These are phyloP conservation scores for Lepidothrix coronata DNA, from an alignment of 2,113 vertebrate genomes.

Conservation along the genomic window DNA sequence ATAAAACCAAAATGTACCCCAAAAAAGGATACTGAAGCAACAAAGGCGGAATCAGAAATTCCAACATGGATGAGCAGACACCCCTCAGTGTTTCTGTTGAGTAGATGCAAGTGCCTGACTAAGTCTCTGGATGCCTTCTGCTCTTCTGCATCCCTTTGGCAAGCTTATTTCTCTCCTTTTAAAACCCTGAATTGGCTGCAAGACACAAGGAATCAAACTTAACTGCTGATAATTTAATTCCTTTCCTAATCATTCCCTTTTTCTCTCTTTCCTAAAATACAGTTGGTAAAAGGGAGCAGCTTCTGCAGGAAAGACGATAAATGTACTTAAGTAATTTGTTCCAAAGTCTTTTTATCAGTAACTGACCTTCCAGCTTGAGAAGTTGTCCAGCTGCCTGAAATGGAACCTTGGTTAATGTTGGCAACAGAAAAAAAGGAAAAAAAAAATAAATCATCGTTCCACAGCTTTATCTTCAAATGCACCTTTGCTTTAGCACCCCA, in stretches of 20 bases:
- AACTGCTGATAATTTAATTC: not conserved
- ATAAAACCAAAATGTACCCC: not conserved
- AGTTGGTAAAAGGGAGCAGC: not conserved
- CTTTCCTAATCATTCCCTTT: not conserved
- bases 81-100: not conserved
- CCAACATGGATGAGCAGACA: fast-evolving
- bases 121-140: not conserved
- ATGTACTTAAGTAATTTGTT: not conserved
- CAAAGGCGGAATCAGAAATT: not conserved
- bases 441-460: not conserved
- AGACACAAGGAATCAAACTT: not conserved
- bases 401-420: not conserved
- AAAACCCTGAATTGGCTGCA: not conserved
- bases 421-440: fast-evolving
- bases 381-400: not conserved
- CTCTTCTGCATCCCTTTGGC: not conserved
- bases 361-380: not conserved
- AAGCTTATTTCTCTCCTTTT: not conserved
- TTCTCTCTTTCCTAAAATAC: not conserved
- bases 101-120: not conserved
- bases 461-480: not conserved
- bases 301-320: not conserved
- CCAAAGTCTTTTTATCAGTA: not conserved
- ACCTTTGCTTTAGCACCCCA: not conserved
- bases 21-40: not conserved